Conservation (phyloP, 1,140 invertebrate genomes). For the Drosophila biarmipes region DNA sequence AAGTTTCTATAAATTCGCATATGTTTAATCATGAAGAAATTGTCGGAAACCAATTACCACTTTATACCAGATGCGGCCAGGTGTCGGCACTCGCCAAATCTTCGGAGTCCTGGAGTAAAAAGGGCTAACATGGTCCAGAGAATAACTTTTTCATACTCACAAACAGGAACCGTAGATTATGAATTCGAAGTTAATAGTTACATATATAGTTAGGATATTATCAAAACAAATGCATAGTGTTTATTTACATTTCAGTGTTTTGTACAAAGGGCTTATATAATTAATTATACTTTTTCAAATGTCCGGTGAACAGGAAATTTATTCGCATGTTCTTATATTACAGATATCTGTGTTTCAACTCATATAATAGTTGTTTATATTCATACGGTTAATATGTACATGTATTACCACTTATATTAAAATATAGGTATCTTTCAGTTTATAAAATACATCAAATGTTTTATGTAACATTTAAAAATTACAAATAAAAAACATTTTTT, state of each 20-base stretch:
- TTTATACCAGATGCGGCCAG: too few relatives aligned
- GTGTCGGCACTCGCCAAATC: too few relatives aligned
- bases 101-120: too few relatives aligned
- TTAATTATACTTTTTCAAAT: neutral
- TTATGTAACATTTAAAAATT: slow-evolving; percentile 9
- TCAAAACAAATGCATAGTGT: slow-evolving; percentile 34
- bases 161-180: too few relatives aligned
- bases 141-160: too few relatives aligned
- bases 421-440: slow-evolving; percentile 3
- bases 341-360: neutral
- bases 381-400: slow-evolving; percentile 29
- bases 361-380: slow-evolving; percentile 3
- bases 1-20: too few relatives aligned
- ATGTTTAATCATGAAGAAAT: too few relatives aligned
- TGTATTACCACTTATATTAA: neutral
- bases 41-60: too few relatives aligned
- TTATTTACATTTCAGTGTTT: slow-evolving; percentile 36
- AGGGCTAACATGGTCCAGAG: too few relatives aligned
- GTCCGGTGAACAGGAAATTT: slow-evolving; percentile 13
- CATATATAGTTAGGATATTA: neutral
- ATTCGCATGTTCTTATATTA: slow-evolving; percentile 8
- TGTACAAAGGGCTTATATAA: slow-evolving; percentile 19
- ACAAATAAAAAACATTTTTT: neutral
- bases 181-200: too few relatives aligned
- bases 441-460: slow-evolving; percentile 1